Base-by-base conservation (phyloP, 2,113 vertebrate genomes). In the Pseudopipra pipra region DNA sequence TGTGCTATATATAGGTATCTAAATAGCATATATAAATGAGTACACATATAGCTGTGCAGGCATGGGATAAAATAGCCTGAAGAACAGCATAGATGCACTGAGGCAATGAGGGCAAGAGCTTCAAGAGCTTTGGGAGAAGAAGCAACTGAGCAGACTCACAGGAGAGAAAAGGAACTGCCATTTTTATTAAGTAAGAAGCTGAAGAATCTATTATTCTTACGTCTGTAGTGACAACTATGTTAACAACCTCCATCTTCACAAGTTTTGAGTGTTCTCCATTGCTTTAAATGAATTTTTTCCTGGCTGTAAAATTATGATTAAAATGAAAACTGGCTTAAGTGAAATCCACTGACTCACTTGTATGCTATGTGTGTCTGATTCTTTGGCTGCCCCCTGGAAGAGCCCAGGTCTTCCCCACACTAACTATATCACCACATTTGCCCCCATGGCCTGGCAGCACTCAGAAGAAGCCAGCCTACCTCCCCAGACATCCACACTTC, bases 11-110 rank as follows among this genome's bases (percentile, higher is more conserved):
- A 70, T 61, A 90, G 43, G n/a, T 15, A 5, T 41, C 84, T 89
- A 80, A 70, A 94, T 56, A 83, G 5, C 67, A 66, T 76, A 84
- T 84, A 86, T 91, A 84, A 59, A 54, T 86, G 35, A 41, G 28
- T 19, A 71, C 23, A 72, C 41, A 61, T 35, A 87, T 44, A 75
- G 25, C 23, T 61, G 24, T 47, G 37, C 49, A 31, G 66, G n/a
- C 49, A 44, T 58, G 16, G 65, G 52, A 74, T 78, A 66, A 89
- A 91, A 89, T 22, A 89, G 18, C 16, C 51, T 39, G 51, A 77
- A 41, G 61, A 65, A 37, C 18, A 84, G 25, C 65, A 33, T 0
- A 75, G 25, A 62, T 14, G 31, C 3, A 2, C 25, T 54, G 46
- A 92, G 51, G n/a, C 44, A 73, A 9, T 0, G 2, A 90, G 54